Conservation (phyloP, 2,797 vertebrate genomes). For the Notolabrus celidotus region DNA sequence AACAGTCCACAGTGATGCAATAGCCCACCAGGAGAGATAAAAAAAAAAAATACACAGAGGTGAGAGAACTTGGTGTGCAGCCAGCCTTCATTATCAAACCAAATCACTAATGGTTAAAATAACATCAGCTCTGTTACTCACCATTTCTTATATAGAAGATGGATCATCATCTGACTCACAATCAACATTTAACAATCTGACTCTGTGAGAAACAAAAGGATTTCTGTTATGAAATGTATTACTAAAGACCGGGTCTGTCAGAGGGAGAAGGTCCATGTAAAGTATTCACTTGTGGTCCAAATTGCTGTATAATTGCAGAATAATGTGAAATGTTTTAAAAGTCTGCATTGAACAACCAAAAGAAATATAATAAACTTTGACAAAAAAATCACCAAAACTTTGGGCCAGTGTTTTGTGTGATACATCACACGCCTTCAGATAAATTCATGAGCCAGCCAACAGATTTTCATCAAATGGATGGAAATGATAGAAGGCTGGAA, state of each 20-base stretch:
- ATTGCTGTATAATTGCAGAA: not conserved
- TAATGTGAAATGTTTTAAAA: not conserved
- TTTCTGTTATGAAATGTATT: not conserved
- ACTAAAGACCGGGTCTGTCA: not conserved
- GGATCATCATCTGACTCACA: constrained; percentile 20
- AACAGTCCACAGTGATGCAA: not conserved
- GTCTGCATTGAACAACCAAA: not conserved
- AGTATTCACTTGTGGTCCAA: not conserved
- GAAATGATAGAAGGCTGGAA: constrained; percentile 18
- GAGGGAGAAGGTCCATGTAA: not conserved
- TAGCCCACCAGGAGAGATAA: not conserved
- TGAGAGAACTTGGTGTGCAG: not conserved
- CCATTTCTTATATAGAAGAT: not conserved
- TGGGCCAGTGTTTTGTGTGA: constrained; percentile 1
- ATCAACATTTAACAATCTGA: not conserved
- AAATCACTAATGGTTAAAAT: not conserved
- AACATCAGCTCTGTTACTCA: not conserved
- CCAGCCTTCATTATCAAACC: not conserved
- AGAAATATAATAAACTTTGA: constrained; percentile 7
- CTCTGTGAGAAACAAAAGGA: constrained; percentile 9
- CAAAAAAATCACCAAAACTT: constrained; percentile 2
- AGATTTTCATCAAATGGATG: constrained; percentile 24
- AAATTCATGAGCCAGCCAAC: constrained; percentile 10
- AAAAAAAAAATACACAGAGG: not conserved
- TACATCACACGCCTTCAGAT: constrained; percentile 11